Evolutionary conservation across 2,888 invertebrate species (phyloP), one percentile per base, ranked within the genome.

Genomic region (Pristionchus maxplancki): DNA sequence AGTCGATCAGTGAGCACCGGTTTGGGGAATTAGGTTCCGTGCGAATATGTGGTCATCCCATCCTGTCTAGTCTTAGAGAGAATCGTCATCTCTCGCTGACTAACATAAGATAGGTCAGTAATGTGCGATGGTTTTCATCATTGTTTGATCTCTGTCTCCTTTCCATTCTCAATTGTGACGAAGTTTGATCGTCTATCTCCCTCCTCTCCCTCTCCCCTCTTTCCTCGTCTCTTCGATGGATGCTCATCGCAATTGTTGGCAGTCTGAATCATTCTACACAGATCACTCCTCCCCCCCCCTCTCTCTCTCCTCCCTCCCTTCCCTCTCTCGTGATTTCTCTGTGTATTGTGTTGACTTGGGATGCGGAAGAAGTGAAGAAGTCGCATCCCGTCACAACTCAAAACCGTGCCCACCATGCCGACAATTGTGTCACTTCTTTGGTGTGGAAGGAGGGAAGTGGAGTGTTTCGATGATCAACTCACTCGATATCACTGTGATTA

Each of bases 171-270:
- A 71, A 71, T 24, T 37, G 71, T 17, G 71, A 71, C 37, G 71
- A 20, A 71, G 71, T 71, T 71, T 71, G 71, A 71, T 71, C 37
- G 71, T 71, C 67, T 71, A 71, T 71, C 34, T 71, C 58, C 58
- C 9, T n/a, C 24, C 58, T n/a, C n/a, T n/a, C 58, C 20, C 58
- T 58, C n/a, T 58, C 58, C 24, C 24, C 58, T n/a, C 58, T n/a
- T n/a, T 58, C 58, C n/a, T 58, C 58, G 9, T 58, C 58, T 58
- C 58, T 24, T 58, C 71, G 64, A 64, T 64, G 64, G 31, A 64
- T 64, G 64, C 64, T 11, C 28, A 28, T 62, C n/a, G 62, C 17
- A 58, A 58, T 58, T 58, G 58, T 58, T 58, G n/a, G 53, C 28
- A 64, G 64, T 64, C 64, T 64, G 64, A 64, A 64, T 64, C 64